Evolutionary conservation across 2,797 vertebrate species (phyloP), one percentile per base, ranked within the genome.

Genomic region (Morelia viridis): DNA sequence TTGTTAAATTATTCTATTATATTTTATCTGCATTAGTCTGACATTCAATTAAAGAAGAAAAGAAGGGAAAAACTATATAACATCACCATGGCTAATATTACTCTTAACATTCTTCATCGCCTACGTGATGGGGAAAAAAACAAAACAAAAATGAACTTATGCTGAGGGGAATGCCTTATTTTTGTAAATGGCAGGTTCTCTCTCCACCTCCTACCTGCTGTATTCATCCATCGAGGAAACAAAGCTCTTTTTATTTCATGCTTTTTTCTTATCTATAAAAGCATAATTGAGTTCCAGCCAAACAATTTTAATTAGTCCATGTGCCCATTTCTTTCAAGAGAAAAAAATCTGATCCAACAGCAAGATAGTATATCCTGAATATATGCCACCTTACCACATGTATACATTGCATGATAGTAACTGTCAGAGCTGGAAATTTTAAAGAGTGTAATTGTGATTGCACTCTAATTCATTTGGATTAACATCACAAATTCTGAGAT

Each of bases 21-120:
- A 68, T 93, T 94, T 94, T 93, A 88, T 7, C 13, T 92, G 76
- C 94, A 93, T 92, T 94, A 94, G 94, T 90, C 15, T 91, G 94
- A 57, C 4, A 93, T 76, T 86, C 31, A 28, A n/a, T 71, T 71
- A 65, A 88, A 41, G n/a, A 87, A 3, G 60, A 87, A 58, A 76
- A 61, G 31, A 88, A 68, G 7, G 1, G 31, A 1, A 24, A 57
- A 86, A 86, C 9, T 87, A 60, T 22, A 31, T 19, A 53, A 53
- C 50, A 0, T 31, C 57, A 60, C 4, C n/a, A 57, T 57, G 28
- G 57, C 61, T 60, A 87, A 71, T 92, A 88, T 85, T 53, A 88
- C 0, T 94, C 10, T 17, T 53, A 89, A 86, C 91, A 10, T 85
- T 60, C 56, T 15, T 92, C 92, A 89, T 93, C 31, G 0, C 93